Conservation (phyloP, 2,888 invertebrate species). For the Euphydryas editha region DNA sequence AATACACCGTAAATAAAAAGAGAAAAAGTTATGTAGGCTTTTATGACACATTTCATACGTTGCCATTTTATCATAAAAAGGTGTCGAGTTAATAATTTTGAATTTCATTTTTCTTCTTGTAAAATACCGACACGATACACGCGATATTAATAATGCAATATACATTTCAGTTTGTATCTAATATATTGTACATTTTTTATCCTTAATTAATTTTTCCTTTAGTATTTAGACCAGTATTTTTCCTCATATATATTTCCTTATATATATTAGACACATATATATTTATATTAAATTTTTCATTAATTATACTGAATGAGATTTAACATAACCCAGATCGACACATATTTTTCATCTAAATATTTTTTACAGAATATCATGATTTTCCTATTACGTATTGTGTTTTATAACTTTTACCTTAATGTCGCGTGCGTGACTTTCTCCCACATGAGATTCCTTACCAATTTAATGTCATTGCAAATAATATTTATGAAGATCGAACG, state of each 20-base stretch:
- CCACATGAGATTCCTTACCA: no score
- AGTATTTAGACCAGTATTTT: background rate
- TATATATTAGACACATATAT: background rate
- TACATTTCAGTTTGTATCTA: slow-evolving; percentile 3
- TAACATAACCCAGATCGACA: no score
- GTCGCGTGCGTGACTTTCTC: no score
- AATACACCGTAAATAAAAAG: slow-evolving; percentile 21
- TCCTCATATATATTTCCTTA: background rate
- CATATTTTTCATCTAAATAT: no score
- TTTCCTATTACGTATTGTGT: no score
- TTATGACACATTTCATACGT: slow-evolving; percentile 27
- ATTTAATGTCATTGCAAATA: no score
- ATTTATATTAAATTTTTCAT: no score
- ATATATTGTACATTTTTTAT: background rate
- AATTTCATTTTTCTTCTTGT: slow-evolving; percentile 18
- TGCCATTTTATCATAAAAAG: slow-evolving; percentile 27
- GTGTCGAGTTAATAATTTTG: slow-evolving; percentile 22
- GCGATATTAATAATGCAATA: slow-evolving; percentile 2
- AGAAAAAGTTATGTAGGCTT: slow-evolving; percentile 23
- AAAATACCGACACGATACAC: slow-evolving; percentile 9
- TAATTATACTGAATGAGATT: no score
- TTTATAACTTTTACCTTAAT: no score
- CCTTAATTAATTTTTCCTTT: background rate
- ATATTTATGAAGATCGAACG: no score
- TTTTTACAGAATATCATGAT: no score